Percentiles rank a stretch among this genome's conserved stretches.
Conservation (phyloP, 2,888 invertebrate genomes). For the Peribatodes rhomboidaria region DNA sequence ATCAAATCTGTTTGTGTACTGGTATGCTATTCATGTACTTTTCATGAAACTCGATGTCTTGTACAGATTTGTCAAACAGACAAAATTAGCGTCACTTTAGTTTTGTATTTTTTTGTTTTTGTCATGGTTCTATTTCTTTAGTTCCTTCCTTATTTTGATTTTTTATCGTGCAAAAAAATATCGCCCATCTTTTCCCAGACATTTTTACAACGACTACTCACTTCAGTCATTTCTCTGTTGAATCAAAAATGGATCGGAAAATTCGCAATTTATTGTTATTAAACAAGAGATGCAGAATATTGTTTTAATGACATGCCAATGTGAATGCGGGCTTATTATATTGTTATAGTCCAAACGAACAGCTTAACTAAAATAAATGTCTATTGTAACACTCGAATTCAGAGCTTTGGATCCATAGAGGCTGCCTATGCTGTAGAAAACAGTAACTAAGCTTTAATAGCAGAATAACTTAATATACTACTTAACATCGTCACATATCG, state of each 20-base stretch:
- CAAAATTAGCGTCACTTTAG: not conserved
- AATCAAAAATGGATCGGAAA: too few species aligned
- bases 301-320: not conserved
- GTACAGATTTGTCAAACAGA: not conserved
- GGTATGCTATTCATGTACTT: not conserved
- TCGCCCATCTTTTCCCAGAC: too few species aligned
- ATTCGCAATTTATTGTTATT: not conserved
- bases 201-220: too few species aligned
- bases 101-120: not conserved
- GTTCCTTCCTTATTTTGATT: too few species aligned
- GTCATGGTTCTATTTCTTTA: too few species aligned
- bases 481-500: too few species aligned
- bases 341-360: not conserved
- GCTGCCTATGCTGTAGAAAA: constrained; percentile 10
- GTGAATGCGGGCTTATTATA: constrained; percentile 9
- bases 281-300: not conserved
- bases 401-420: constrained; percentile 36
- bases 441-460: not conserved
- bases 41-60: not conserved
- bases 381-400: constrained; percentile 40
- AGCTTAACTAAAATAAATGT: constrained; percentile 35
- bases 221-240: too few species aligned
- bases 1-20: constrained; percentile 9
- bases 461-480: not conserved
- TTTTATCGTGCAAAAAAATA: too few species aligned